Conservation (phyloP, 2,113 vertebrate genomes). For the Maccullochella peelii region DNA sequence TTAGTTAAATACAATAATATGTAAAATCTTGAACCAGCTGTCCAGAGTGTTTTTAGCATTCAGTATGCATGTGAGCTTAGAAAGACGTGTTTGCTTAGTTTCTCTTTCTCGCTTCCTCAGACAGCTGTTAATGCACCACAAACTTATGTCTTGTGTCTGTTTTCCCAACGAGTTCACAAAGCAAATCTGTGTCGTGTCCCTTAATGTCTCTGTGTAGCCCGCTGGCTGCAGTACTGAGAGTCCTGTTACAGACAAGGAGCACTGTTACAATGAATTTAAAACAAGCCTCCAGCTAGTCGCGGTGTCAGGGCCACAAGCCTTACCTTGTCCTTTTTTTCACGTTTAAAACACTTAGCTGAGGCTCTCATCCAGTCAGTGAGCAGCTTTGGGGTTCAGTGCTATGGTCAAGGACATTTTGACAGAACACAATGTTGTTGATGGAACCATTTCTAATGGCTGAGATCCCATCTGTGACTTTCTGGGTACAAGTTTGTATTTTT, state of each 20-base stretch:
- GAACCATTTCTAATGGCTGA: conserved; percentile 28
- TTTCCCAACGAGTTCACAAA: background rate
- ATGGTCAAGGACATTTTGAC: conserved; percentile 51
- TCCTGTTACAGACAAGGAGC: background rate
- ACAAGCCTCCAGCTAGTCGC: conserved; percentile 53
- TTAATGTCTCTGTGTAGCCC: background rate
- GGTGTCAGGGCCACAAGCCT: conserved; percentile 5
- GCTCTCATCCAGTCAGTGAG: conserved; percentile 28
- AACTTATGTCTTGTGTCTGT: background rate
- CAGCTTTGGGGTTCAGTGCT: conserved; percentile 47
- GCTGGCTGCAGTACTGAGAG: background rate
- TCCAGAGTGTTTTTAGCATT: background rate
- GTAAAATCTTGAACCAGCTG: background rate
- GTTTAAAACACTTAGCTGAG: conserved; percentile 29
- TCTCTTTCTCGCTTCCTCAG: background rate
- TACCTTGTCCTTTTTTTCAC: conserved; percentile 31
- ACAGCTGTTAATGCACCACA: background rate
- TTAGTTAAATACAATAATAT: background rate
- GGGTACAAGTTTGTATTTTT: conserved; percentile 14
- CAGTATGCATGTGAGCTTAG: background rate
- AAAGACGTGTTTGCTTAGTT: background rate
- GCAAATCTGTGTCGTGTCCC: background rate
- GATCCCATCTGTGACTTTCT: conserved; percentile 26
- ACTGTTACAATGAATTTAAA: conserved; percentile 31
- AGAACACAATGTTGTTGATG: conserved; percentile 37